Percentiles rank a stretch among this genome's conserved stretches.
phyloP scores from a whole-genome alignment of 1,140 invertebrate species.

The Cheumatopsyche charites region DNA sequence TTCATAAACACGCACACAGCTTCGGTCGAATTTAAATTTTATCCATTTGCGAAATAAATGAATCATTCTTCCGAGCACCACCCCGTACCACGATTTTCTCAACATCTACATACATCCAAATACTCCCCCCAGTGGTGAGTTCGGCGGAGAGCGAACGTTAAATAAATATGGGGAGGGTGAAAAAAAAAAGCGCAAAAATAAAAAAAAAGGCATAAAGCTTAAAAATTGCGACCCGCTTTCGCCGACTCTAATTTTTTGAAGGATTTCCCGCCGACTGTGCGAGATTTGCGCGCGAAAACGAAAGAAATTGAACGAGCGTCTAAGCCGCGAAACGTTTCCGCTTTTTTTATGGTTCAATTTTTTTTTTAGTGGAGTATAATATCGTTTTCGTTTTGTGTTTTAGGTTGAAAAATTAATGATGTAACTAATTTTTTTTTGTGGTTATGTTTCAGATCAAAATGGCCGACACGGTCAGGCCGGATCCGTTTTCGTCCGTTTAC shows the following conservation, averaged over 20 bases:
- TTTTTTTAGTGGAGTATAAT: neutral
- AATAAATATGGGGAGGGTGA: too few species aligned
- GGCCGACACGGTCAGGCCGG: constrained; percentile 37
- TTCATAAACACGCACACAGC: neutral
- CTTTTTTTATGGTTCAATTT: neutral
- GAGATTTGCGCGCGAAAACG: neutral
- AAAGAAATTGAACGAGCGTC: constrained; percentile 2
- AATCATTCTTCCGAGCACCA: neutral
- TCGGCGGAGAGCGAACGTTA: too few species aligned
- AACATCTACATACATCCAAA: neutral
- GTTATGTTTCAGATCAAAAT: constrained; percentile 25
- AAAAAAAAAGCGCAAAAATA: too few species aligned
- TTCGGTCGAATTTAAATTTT: constrained; percentile 19
- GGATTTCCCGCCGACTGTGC: neutral
- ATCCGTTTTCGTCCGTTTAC: constrained; percentile 42
- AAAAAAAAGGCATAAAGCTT: too few species aligned
- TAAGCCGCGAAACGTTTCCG: neutral
- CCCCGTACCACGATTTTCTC: neutral
- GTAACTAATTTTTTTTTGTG: neutral
- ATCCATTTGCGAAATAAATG: constrained; percentile 24
- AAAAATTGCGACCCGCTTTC: constrained; percentile 18
- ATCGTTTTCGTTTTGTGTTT: neutral
- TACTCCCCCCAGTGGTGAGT: too few species aligned
- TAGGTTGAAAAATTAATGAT: neutral
- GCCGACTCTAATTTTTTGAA: constrained; percentile 18